Percentiles rank a stretch among this genome's conserved stretches.
phyloP scores from a whole-genome alignment of 2,113 vertebrate genomes.

The Malurus melanocephalus region DNA sequence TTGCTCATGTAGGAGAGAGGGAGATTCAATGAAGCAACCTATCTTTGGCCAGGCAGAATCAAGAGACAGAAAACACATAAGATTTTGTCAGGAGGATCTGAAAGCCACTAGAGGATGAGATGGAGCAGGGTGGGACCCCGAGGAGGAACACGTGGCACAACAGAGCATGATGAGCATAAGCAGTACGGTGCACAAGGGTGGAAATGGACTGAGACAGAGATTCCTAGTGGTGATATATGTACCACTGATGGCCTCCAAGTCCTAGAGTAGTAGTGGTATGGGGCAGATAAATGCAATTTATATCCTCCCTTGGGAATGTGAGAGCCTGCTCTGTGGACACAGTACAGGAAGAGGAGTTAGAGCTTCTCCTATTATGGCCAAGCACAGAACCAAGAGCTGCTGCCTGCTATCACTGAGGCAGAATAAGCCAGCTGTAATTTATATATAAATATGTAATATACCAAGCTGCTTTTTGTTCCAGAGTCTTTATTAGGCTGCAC shows the following conservation, averaged over 20 bases:
- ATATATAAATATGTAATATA: neutral
- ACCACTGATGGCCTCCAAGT: neutral
- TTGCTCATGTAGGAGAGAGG: neutral
- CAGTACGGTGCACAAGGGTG: neutral
- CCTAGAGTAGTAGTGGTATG: rapidly evolving
- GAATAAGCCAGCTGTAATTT: neutral
- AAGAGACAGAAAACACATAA: neutral
- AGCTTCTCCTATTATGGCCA: neutral
- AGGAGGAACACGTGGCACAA: rapidly evolving
- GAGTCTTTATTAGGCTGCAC: neutral
- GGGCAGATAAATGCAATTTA: neutral
- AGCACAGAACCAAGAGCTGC: neutral
- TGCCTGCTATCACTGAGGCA: neutral
- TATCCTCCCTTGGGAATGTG: neutral
- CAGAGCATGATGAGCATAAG: neutral
- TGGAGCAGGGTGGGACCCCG: rapidly evolving
- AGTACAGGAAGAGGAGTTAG: neutral
- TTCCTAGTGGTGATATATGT: neutral
- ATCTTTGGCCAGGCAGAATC: neutral
- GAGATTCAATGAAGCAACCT: neutral
- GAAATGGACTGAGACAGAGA: neutral
- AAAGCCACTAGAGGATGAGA: neutral
- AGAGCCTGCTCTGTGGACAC: neutral
- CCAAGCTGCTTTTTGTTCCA: neutral
- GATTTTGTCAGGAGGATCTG: neutral